Evolutionary conservation across 2,797 vertebrate genomes (phyloP).

Genomic region (Anisognathus igniventris): DNA sequence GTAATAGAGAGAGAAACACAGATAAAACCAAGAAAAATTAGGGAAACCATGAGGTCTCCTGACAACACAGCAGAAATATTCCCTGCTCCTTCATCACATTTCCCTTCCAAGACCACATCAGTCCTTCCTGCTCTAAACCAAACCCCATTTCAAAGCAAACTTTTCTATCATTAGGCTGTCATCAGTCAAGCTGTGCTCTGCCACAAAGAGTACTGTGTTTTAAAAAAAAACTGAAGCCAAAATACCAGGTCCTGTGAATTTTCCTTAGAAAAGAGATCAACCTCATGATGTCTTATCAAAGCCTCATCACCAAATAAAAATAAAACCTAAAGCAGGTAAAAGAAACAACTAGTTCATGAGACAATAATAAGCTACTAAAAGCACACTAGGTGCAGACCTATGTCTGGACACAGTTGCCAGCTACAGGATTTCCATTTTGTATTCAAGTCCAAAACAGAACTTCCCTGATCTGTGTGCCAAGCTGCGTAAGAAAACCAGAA

Average conservation of each 20-base stretch:
- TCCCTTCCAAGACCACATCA: neutral
- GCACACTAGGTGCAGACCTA: conserved; percentile 26
- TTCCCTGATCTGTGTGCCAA: neutral
- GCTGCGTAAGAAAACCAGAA: neutral
- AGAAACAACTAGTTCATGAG: conserved; percentile 33
- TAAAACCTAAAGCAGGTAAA: conserved; percentile 33
- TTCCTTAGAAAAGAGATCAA: conserved; percentile 21
- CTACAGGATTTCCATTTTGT: neutral
- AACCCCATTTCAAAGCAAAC: conserved; percentile 37
- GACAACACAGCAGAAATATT: neutral
- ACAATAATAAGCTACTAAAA: conserved; percentile 30
- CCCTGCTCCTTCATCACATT: neutral
- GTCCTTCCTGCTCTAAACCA: neutral
- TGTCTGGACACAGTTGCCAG: conserved; percentile 51
- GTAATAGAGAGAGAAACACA: neutral
- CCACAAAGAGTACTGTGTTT: neutral
- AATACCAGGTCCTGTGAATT: conserved; percentile 33
- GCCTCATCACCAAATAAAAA: conserved; percentile 27
- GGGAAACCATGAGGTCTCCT: neutral
- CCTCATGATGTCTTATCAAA: conserved; percentile 33
- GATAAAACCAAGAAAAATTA: neutral
- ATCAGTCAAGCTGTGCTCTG: neutral
- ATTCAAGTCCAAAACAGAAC: neutral
- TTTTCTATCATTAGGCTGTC: neutral
- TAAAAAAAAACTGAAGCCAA: neutral